Evolutionary conservation across 1,140 invertebrate genomes (phyloP), one percentile per base, ranked within the genome.

Genomic region (Conus betulinus): DNA sequence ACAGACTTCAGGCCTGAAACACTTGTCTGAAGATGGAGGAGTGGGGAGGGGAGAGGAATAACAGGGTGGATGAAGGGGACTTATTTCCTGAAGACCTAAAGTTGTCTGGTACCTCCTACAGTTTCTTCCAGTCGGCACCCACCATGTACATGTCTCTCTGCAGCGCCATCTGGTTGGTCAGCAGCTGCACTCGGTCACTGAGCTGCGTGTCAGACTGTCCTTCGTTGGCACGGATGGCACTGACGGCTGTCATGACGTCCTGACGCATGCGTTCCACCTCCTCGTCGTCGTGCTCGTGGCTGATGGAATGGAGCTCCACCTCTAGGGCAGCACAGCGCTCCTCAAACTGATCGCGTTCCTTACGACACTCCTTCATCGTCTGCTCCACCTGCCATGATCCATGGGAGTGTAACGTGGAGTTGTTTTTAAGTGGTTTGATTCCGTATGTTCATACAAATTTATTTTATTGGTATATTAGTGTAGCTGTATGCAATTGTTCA

Each of bases 161-260:
- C 71, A 91, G 60, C 67, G 90, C 84, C 17, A 93, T 87, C 81
- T 93, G 92, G 83, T 89, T 90, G 52, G 88, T 91, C 25, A 93
- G 90, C 74, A 88, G 84, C 53, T 92, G 91, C 63, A 92, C 83
- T 76, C 92, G 90, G 27, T 93, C 92, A 6, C 84, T 88, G 27
- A 91, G 89, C 17, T 92, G 90, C 20, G 90, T 89, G 55, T 93
- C 93, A 13, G 91, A 90, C 74, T 92, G 87, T 51, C 93, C 93
- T 55, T 94, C 94, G 87, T 93, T 94, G 25, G 92, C 93, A 57
- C 90, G 89, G 76, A 94, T 94, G 23, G 94, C 94, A 91, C 92
- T 92, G 6, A 94, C 94, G n/a, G 94, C 93, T 53, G 93, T 94
- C 87, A 93, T 91, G 57, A 94, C 93, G 85, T 94, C 94, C 87